Evolutionary conservation across 1,140 invertebrate genomes (phyloP), one percentile per base, ranked within the genome.

Genomic region (Drosophila bifasciata): DNA sequence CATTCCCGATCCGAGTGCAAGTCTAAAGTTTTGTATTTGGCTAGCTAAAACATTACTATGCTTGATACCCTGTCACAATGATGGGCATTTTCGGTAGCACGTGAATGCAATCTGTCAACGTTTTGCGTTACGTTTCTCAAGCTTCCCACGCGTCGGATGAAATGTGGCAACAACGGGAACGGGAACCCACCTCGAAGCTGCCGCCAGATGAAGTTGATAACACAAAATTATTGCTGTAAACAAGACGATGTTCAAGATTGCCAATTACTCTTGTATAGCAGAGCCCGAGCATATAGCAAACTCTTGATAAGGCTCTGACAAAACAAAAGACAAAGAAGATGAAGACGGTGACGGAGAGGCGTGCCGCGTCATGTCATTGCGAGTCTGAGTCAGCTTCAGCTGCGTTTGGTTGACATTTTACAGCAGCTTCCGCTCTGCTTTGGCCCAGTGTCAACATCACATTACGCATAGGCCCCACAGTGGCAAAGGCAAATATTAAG

Each of bases 391-490:
- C 78, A 77, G 63, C 32, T 3, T 9, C 40, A 9, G 32, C 32
- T 13, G 1, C 32, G 11, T 36, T 13, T 44, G 32, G 43, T 52
- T 83, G 80, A 32, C 75, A 84, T 84, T 60, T 72, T 81, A 80
- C 59, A 57, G 48, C 40, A 52, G 53, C 57, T 79, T 79, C 67
- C 76, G 76, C 58, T 51, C 41, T 32, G 56, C 36, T 19, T 69
- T 48, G 58, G 45, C 41, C 6, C n/a, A 64, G 41, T 52, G 40
- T 5, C 23, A 56, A 53, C 69, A 17, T 11, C 23, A 63, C 57
- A 71, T 77, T 81, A 77, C 78, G 78, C 73, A 80, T 81, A 80
- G 72, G 76, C 49, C 48, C 19, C 69, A 32, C 11, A 36, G 64
- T 75, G 59, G 45, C 67, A 67, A 80, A 40, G 67, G 55, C 61